phyloP scores from a whole-genome alignment of 2,113 vertebrate species.

The Dolichallabes microphthalmus region DNA sequence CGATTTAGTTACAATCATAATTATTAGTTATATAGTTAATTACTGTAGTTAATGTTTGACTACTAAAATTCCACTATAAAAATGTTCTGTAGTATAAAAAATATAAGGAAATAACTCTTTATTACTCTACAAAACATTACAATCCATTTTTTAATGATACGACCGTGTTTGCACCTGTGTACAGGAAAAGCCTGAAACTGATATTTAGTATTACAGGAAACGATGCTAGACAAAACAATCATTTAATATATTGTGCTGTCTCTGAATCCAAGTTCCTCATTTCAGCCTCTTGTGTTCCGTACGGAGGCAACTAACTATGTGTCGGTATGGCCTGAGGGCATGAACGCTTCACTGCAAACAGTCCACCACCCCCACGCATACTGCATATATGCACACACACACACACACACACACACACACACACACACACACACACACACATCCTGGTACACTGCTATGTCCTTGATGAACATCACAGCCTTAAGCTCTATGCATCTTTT shows the following conservation, averaged over 20 bases:
- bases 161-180: not conserved
- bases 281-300: slow-evolving; percentile 33
- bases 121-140: not conserved
- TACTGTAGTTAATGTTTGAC: not conserved
- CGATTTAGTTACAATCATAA: not conserved
- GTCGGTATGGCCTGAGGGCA: slow-evolving; percentile 42
- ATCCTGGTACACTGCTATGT: slow-evolving; percentile 47
- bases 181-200: not conserved
- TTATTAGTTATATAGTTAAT: not conserved
- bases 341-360: slow-evolving; percentile 51
- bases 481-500: slow-evolving; percentile 15
- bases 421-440: slow-evolving; percentile 17
- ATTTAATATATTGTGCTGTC: slow-evolving; percentile 22
- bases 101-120: not conserved
- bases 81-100: not conserved
- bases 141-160: not conserved
- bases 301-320: slow-evolving; percentile 15
- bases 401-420: not conserved
- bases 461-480: slow-evolving; percentile 23
- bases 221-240: slow-evolving; percentile 28
- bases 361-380: slow-evolving; percentile 17
- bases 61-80: not conserved
- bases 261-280: slow-evolving; percentile 47
- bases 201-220: slow-evolving; percentile 29
- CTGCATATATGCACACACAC: not conserved